Percentiles rank a stretch among this genome's conserved stretches.
Conservation (phyloP, 2,113 vertebrate genomes). For the Dissostichus mawsoni region DNA sequence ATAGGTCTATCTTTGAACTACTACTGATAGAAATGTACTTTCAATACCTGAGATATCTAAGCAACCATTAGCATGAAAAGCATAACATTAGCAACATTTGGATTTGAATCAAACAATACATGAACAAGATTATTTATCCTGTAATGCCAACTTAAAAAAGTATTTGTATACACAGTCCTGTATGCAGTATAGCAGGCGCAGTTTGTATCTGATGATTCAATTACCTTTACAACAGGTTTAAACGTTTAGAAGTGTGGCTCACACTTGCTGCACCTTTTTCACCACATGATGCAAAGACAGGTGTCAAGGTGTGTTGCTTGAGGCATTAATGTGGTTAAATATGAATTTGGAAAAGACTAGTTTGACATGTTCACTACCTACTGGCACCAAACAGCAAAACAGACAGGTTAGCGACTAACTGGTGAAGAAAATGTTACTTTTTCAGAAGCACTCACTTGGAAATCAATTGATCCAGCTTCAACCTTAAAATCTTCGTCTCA, state of each 20-base stretch:
- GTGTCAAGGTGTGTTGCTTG: not conserved
- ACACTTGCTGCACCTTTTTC: not conserved
- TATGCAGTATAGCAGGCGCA: not conserved
- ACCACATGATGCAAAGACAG: not conserved
- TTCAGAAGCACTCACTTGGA: too few relatives aligned
- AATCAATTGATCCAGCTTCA: not conserved
- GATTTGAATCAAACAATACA: not conserved
- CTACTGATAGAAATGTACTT: too few relatives aligned
- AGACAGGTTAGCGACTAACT: too few relatives aligned
- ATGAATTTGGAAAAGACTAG: too few relatives aligned
- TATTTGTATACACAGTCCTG: not conserved
- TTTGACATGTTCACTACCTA: too few relatives aligned
- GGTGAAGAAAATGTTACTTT: too few relatives aligned
- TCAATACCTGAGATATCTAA: too few relatives aligned
- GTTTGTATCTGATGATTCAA: not conserved
- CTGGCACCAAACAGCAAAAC: too few relatives aligned
- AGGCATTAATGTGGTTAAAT: not conserved
- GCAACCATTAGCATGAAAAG: not conserved
- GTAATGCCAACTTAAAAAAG: too few relatives aligned
- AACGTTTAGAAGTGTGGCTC: not conserved
- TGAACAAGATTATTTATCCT: too few relatives aligned
- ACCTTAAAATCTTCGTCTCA: not conserved
- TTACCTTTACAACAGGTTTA: not conserved
- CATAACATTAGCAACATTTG: not conserved
- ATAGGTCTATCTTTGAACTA: not conserved